These are phyloP conservation scores for Acanthochromis polyacanthus DNA, from an alignment of 2,113 vertebrate genomes.

Conservation along the genomic window DNA sequence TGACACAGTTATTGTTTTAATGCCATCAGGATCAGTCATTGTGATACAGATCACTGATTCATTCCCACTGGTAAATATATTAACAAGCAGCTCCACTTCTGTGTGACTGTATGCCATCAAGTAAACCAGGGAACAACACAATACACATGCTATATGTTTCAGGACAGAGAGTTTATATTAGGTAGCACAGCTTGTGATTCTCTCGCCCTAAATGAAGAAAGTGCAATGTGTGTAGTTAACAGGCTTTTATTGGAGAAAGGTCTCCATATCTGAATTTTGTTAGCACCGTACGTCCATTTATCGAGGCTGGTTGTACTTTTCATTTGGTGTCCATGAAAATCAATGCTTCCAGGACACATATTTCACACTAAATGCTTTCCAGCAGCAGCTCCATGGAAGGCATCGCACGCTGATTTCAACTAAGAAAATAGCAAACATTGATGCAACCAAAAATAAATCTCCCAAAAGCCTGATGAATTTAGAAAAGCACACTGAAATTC, in stretches of 20 bases:
- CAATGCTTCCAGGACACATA: too few relatives aligned
- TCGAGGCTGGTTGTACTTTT: too few relatives aligned
- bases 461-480: not conserved
- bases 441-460: not conserved
- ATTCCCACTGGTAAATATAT: not conserved
- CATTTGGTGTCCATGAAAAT: too few relatives aligned
- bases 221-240: too few relatives aligned
- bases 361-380: not conserved
- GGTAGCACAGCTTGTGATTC: not conserved
- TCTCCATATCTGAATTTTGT: too few relatives aligned
- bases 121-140: not conserved
- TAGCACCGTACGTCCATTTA: too few relatives aligned
- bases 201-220: not conserved
- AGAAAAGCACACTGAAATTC: not conserved
- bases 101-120: not conserved
- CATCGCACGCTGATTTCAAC: not conserved
- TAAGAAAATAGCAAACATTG: slow-evolving; percentile 9
- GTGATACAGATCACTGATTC: not conserved
- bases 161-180: not conserved
- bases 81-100: not conserved
- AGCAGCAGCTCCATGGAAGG: not conserved
- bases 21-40: not conserved
- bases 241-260: too few relatives aligned
- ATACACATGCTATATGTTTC: not conserved
- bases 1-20: not conserved